Evolutionary conservation across 2,113 vertebrate species (phyloP), one percentile per base, ranked within the genome.

Genomic region (Cynoglossus semilaevis): DNA sequence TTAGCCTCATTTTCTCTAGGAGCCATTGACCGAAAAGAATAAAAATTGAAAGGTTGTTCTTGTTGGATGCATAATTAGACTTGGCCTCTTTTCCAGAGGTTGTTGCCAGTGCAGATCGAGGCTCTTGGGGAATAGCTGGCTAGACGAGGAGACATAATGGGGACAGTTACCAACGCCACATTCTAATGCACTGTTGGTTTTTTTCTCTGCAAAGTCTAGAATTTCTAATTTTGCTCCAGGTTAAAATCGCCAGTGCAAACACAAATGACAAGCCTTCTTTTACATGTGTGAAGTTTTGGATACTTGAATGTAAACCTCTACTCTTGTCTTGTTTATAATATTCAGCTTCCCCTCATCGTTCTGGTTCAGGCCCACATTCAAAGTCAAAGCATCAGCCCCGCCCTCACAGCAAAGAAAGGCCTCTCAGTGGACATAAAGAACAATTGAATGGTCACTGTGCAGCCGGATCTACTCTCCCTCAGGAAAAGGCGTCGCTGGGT

Each of bases 351-450:
- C 49, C 0, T 19, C 90, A 83, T 70, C 89, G 80, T 56, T 90
- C 92, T 52, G 86, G 85, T 44, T 93, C 93, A 50, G 91, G 92
- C 60, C 85, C 88, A 6, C 87, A 76, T 16, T 76, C 91, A 54
- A 89, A 93, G 66, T 67, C 79, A 70, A 79, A 63, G 22, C 51
- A 35, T 19, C 84, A 48, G 54, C 76, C 75, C 34, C 86, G 80
- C 50, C 83, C 87, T n/a, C 87, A 43, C 82, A 91, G 82, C 80
- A 85, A 79, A 50, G 88, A 89, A 40, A 72, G 67, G 41, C 56
- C 57, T 43, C 34, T 3, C 15, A 68, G 63, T 64, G 61, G 60
- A 45, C 65, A 55, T 55, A 73, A 38, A 2, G 77, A 47, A 10
- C 55, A 55, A 1, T 85, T 90, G 37, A 87, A 70, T n/a, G 84